Evolutionary conservation across 2,113 vertebrate genomes (phyloP).

Genomic region (Rallus limicola): DNA sequence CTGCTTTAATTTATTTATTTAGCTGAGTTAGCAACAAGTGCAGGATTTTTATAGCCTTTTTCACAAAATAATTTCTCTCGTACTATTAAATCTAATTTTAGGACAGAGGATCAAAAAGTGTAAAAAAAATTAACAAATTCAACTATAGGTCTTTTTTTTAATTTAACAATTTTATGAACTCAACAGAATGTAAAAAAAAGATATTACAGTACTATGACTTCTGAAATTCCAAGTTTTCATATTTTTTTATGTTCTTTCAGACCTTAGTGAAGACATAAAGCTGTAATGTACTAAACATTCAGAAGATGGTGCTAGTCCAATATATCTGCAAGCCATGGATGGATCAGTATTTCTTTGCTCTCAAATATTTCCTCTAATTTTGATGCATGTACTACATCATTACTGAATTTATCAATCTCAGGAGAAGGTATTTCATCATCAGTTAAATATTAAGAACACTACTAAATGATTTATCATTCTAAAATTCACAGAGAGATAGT

Average conservation of each 20-base stretch:
- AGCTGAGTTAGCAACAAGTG: neutral
- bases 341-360: neutral
- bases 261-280: neutral
- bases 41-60: neutral
- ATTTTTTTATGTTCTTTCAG: neutral
- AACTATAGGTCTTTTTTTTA: neutral
- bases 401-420: neutral
- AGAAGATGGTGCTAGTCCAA: slow-evolving; percentile 67
- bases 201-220: neutral
- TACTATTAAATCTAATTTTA: neutral
- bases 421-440: neutral
- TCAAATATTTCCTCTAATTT: neutral
- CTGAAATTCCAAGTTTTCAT: neutral
- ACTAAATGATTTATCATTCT: neutral
- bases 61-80: neutral
- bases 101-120: neutral
- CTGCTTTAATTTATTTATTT: neutral
- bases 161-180: neutral
- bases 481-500: neutral
- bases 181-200: neutral
- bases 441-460: neutral
- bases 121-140: neutral
- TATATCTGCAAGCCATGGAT: slow-evolving; percentile 1
- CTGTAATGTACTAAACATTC: slow-evolving; percentile 62
- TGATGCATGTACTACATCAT: neutral